Conservation (phyloP, 1,140 invertebrate species). For the Brachionus manjavacas region DNA sequence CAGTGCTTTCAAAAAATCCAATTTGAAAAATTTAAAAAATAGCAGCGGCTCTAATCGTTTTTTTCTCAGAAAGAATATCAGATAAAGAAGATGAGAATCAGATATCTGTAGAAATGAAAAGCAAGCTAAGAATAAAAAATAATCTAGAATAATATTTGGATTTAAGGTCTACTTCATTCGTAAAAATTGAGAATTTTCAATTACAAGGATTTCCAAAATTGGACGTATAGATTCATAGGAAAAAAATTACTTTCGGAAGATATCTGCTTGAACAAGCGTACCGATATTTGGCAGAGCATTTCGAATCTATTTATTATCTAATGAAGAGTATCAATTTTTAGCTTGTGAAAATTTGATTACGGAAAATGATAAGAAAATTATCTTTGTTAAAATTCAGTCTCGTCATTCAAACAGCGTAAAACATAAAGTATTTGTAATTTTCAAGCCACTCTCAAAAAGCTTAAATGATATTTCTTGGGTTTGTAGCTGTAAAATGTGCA, state of each 20-base stretch:
- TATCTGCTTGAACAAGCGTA: constrained; percentile 3
- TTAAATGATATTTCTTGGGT: background rate
- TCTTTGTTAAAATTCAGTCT: constrained; percentile 1
- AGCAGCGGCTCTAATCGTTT: background rate
- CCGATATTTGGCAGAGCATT: background rate
- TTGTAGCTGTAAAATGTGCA: background rate
- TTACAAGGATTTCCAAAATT: background rate
- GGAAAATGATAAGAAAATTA: background rate
- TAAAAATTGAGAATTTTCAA: background rate
- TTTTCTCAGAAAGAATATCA: background rate
- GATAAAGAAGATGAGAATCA: background rate
- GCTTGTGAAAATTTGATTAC: background rate
- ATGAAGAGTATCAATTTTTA: background rate
- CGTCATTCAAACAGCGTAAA: background rate
- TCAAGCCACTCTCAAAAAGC: background rate
- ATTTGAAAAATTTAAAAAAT: background rate
- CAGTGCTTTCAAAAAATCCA: background rate
- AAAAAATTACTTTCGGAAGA: background rate
- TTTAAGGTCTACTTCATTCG: background rate
- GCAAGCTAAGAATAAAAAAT: background rate
- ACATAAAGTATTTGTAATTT: background rate
- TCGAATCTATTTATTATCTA: too few relatives aligned
- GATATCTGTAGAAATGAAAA: background rate
- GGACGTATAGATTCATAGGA: background rate
- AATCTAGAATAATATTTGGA: background rate